A percentile compares a stretch with the other conserved stretches of the same genome.
Evolutionary conservation across 1,140 invertebrate species (phyloP).

Genomic region (Dinoponera quadriceps): DNA sequence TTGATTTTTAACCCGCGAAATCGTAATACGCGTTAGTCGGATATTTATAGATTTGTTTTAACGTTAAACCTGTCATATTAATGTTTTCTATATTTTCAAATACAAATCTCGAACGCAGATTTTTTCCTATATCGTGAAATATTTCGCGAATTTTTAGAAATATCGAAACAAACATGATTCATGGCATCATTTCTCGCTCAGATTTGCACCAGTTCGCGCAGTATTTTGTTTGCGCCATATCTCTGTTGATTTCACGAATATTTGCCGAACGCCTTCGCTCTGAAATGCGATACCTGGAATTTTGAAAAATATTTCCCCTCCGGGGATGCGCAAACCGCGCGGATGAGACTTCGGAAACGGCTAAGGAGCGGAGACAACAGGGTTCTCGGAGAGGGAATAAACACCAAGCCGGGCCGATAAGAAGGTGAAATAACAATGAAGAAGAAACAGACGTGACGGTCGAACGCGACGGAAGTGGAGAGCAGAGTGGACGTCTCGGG

Average conservation of each 20-base stretch:
- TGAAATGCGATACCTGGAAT: background rate
- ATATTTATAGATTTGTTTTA: background rate
- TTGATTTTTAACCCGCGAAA: background rate
- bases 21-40: background rate
- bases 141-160: no score
- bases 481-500: constrained; percentile 5
- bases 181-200: no score
- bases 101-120: no score
- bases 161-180: no score
- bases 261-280: no score
- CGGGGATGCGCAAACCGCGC: background rate
- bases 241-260: no score
- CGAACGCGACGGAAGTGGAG: background rate
- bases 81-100: no score
- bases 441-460: background rate
- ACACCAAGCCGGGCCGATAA: background rate
- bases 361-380: no score
- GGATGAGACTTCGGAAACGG: background rate
- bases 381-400: background rate
- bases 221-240: no score
- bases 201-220: no score
- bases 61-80: background rate
- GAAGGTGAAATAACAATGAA: constrained; percentile 1
- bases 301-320: background rate
- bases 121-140: no score